Conservation (phyloP, 2,113 vertebrate species). For the Pycnonotus jocosus region DNA sequence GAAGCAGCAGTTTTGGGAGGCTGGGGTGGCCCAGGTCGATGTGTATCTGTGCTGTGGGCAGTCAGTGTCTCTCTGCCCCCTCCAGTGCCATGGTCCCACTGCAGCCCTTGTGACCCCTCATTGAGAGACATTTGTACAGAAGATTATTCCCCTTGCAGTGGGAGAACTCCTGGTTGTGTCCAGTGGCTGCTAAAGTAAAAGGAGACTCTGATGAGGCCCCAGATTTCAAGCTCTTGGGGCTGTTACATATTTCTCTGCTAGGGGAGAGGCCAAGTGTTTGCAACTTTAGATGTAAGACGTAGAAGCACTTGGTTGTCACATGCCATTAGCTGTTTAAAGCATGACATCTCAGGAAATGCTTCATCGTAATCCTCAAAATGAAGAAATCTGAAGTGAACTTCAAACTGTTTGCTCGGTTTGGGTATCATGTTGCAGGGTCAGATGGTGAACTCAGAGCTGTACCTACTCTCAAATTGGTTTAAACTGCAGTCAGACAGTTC, state of each 20-base stretch:
- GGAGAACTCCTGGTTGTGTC: neutral
- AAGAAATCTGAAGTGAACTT: constrained; percentile 52
- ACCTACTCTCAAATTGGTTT: constrained; percentile 18
- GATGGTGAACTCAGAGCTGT: neutral
- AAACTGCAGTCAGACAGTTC: constrained; percentile 1
- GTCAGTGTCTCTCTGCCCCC: neutral
- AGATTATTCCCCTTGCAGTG: neutral
- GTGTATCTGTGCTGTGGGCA: fast-evolving
- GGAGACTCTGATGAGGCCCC: neutral
- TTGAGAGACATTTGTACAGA: neutral
- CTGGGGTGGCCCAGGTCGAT: fast-evolving
- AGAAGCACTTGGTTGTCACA: constrained; percentile 36
- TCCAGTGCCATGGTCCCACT: neutral
- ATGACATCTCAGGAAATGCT: constrained; percentile 41
- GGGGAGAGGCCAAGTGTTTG: constrained; percentile 10
- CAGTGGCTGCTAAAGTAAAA: neutral
- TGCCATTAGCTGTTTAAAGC: constrained; percentile 31
- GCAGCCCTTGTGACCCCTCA: fast-evolving
- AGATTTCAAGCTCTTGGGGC: neutral
- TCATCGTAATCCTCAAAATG: constrained; percentile 43
- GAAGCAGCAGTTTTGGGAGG: neutral
- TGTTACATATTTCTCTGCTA: neutral
- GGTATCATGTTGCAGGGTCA: constrained; percentile 9
- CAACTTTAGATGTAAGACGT: neutral
- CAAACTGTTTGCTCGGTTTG: constrained; percentile 15